Percentiles rank a stretch among this genome's conserved stretches.
These are phyloP conservation scores for Ichneumoninae sp. DNA, from an alignment of 2,888 invertebrate species.

Conservation along the genomic window DNA sequence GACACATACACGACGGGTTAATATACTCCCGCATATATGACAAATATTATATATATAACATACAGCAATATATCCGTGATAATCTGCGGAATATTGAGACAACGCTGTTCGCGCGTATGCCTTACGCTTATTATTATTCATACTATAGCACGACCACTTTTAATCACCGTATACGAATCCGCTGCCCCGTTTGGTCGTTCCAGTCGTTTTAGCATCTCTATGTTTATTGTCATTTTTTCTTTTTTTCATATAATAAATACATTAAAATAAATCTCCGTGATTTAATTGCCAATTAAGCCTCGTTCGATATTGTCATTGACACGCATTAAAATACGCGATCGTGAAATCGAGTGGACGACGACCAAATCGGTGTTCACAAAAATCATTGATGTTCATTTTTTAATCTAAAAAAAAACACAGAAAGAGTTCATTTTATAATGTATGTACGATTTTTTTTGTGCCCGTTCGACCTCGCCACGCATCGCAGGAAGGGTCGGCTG, in stretches of 20 bases:
- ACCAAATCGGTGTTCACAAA: slow-evolving; percentile 34
- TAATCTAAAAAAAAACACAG: neutral
- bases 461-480: slow-evolving; percentile 26
- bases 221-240: neutral
- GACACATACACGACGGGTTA: slow-evolving; percentile 26
- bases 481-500: slow-evolving; percentile 95
- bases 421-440: slow-evolving; percentile 14
- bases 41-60: neutral
- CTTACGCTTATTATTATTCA: slow-evolving; percentile 47
- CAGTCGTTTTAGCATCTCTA: slow-evolving; percentile 39
- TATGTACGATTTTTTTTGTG: slow-evolving; percentile 36
- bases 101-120: slow-evolving; percentile 47
- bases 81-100: slow-evolving; percentile 60
- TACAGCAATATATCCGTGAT: slow-evolving; percentile 23
- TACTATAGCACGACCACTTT: slow-evolving; percentile 57
- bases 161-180: slow-evolving; percentile 39
- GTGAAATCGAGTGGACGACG: slow-evolving; percentile 40
- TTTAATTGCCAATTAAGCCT: neutral
- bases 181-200: slow-evolving; percentile 47
- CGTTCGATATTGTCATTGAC: neutral
- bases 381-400: neutral
- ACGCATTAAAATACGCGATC: neutral
- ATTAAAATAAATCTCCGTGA: neutral
- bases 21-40: neutral
- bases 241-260: neutral